Evolutionary conservation across 2,113 vertebrate species (phyloP), one percentile per base, ranked within the genome.

Genomic region (Tychaedon coryphoeus): DNA sequence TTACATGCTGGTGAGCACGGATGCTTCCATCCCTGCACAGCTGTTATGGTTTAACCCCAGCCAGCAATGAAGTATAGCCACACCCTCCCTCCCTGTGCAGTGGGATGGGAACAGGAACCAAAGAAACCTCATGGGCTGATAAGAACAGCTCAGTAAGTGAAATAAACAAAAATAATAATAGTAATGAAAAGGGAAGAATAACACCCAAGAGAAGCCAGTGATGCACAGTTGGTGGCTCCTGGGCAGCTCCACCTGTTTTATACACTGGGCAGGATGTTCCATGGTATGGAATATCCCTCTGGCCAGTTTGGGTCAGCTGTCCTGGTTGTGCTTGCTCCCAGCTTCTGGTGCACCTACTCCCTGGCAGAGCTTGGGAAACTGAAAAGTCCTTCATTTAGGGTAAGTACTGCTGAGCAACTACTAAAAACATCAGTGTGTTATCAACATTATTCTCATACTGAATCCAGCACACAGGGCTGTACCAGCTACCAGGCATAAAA

Each of bases 71-170:
- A 47, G 40, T n/a, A 15, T 0, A 34, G 19, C 3, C 20, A 48
- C 40, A 18, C 54, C 4, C 8, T 19, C 25, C 25, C 33, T 60
- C 33, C 36, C n/a, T 45, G 40, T 6, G 3, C 5, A 0, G 2
- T 2, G 11, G 34, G 9, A 31, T 28, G 34, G 34, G 10, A 69
- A 36, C 7, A 3, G 8, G 20, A 33, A 33, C 14, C 14, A 33
- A 34, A 48, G 48, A 31, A 48, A 23, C 34, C 25, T 8, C 34
- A 33, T 1, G 8, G 14, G 31, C 8, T 56, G 11, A 5, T 23
- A 90, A 40, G n/a, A 19, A 28, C 9, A 16, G 6, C 23, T 28
- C 10, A 19, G 6, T 11, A 34, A 56, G 10, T 19, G 31, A 62
- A 61, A 29, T 16, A 0, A 61, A 56, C 31, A 31, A 75, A 53